A percentile compares a stretch with the other conserved stretches of the same genome.
phyloP scores from a whole-genome alignment of 2,113 vertebrate species.

The Paradoxurus hermaphroditus region DNA sequence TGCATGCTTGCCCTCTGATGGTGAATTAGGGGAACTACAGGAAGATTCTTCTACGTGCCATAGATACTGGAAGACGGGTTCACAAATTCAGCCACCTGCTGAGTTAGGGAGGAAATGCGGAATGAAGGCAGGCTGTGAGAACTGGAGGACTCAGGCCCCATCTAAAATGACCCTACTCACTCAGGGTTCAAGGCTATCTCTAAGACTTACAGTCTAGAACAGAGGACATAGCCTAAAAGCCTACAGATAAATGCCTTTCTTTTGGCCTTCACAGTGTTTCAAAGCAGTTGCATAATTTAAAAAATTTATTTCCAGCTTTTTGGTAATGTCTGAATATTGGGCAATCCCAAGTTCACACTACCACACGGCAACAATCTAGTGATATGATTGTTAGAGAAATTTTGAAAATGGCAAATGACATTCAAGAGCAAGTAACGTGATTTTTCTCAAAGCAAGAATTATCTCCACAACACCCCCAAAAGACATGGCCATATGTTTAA shows the following conservation, averaged over 20 bases:
- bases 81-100: neutral
- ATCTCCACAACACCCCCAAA: neutral
- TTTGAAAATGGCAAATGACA: neutral
- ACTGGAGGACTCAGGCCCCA: neutral
- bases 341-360: neutral
- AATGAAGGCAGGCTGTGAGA: neutral
- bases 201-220: neutral
- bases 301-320: neutral
- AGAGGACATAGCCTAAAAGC: neutral
- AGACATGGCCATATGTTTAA: neutral
- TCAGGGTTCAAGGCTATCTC: neutral
- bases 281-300: neutral
- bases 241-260: neutral
- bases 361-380: neutral
- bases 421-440: neutral
- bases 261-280: neutral
- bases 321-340: neutral
- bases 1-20: constrained; percentile 60
- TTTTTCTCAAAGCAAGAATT: constrained; percentile 24
- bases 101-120: neutral
- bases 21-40: neutral
- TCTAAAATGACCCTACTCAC: neutral
- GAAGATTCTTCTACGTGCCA: neutral
- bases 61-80: neutral
- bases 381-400: neutral